Percentiles rank a stretch among this genome's conserved stretches.
phyloP scores from a whole-genome alignment of 2,888 invertebrate genomes.

The Hypena proboscidalis region DNA sequence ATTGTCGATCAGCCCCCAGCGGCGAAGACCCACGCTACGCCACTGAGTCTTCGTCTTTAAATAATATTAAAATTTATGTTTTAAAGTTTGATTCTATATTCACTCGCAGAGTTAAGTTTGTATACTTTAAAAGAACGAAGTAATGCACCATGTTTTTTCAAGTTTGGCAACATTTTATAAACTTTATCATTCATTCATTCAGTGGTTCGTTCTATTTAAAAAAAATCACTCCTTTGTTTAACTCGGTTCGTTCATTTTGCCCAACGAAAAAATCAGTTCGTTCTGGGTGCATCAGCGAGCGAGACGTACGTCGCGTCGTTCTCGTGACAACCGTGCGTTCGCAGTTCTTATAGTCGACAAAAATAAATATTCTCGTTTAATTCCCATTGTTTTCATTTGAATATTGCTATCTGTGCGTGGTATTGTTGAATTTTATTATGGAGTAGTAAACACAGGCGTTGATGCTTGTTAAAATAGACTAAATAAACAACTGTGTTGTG shows the following conservation, averaged over 20 bases:
- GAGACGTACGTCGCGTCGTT: conserved; percentile 74
- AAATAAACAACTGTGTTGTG: conserved; percentile 70
- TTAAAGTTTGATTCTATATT: too few relatives aligned
- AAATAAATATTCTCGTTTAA: conserved; percentile 39
- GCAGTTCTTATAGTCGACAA: conserved; percentile 57
- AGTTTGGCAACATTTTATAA: conserved; percentile 20
- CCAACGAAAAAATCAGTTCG: conserved; percentile 38
- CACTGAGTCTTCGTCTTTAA: too few relatives aligned
- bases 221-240: conserved; percentile 18
- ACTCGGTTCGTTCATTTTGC: conserved; percentile 15
- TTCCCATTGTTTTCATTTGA: conserved; percentile 36
- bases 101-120: too few relatives aligned
- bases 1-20: too few relatives aligned
- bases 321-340: conserved; percentile 80
- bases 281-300: conserved; percentile 58
- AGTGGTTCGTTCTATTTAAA: conserved; percentile 8
- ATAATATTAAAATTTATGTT: too few relatives aligned
- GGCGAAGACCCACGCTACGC: too few relatives aligned
- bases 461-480: conserved; percentile 43
- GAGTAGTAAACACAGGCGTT: conserved; percentile 31
- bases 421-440: conserved; percentile 29
- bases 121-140: too few relatives aligned
- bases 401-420: conserved; percentile 42
- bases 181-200: conserved; percentile 21
- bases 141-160: too few relatives aligned